Conservation (phyloP, 2,888 invertebrate species). For the Oxystoma pomonae region DNA sequence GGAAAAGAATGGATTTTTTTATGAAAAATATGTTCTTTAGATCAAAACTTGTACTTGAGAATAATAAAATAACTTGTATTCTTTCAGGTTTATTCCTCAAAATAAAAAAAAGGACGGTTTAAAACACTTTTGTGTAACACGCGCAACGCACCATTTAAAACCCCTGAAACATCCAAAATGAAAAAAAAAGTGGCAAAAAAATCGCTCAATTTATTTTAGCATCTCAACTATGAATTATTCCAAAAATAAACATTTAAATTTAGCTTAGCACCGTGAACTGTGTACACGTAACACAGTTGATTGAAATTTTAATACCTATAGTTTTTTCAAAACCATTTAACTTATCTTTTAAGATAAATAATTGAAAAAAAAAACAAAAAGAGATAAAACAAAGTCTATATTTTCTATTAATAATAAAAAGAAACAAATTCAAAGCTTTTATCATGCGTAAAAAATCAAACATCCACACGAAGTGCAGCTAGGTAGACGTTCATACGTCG, state of each 20-base stretch:
- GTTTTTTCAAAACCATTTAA: too few relatives aligned
- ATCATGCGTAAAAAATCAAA: background rate
- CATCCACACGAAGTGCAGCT: background rate
- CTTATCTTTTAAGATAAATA: too few relatives aligned
- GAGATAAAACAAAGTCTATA: background rate
- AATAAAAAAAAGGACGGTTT: too few relatives aligned
- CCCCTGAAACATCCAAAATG: background rate
- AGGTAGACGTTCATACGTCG: slow-evolving; percentile 14
- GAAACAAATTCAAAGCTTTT: background rate
- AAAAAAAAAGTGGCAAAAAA: background rate
- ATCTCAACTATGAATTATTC: slow-evolving; percentile 6
- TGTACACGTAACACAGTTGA: slow-evolving; percentile 16
- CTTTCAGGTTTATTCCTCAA: too few relatives aligned
- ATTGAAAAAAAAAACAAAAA: too few relatives aligned
- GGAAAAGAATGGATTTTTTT: slow-evolving; percentile 22
- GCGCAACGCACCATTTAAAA: too few relatives aligned
- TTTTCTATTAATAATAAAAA: background rate
- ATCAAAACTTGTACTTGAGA: background rate
- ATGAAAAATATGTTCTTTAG: background rate
- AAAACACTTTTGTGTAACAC: too few relatives aligned
- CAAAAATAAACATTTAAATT: slow-evolving; percentile 27
- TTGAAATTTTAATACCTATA: slow-evolving; percentile 12
- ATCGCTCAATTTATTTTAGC: background rate
- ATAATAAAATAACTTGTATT: too few relatives aligned
- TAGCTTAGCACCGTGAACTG: slow-evolving; percentile 23